Evolutionary conservation across 2,797 vertebrate genomes (phyloP).

Genomic region (Falco concolor): DNA sequence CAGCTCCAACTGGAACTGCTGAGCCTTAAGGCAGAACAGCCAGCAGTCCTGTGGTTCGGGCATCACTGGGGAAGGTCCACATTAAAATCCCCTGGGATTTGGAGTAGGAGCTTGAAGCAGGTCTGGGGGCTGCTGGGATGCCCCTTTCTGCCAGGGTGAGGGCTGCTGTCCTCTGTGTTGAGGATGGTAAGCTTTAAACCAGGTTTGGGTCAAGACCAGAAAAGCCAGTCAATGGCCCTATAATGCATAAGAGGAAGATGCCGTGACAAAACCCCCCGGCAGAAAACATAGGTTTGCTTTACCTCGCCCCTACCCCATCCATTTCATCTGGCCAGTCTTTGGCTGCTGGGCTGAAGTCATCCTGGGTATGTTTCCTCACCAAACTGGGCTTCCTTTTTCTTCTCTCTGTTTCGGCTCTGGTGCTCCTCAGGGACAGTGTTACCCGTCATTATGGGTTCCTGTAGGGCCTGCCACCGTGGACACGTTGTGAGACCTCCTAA

Average conservation of each 20-base stretch:
- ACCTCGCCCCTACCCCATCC: neutral
- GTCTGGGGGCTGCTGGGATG: neutral
- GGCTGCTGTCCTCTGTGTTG: neutral
- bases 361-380: neutral
- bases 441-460: neutral
- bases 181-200: neutral
- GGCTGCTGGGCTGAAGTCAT: neutral
- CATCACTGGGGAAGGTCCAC: neutral
- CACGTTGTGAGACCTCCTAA: neutral
- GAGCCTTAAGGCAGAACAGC: neutral
- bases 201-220: neutral
- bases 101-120: neutral
- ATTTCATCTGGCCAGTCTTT: neutral
- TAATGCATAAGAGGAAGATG: neutral
- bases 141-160: neutral
- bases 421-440: neutral
- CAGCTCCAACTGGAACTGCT: neutral
- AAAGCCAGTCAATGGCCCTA: neutral
- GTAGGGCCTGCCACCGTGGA: neutral
- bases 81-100: neutral
- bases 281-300: neutral
- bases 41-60: neutral
- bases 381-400: neutral
- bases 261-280: too few relatives aligned
- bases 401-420: neutral